Evolutionary conservation across 2,888 invertebrate species (phyloP).

Genomic region (Pollenia labialis): DNA sequence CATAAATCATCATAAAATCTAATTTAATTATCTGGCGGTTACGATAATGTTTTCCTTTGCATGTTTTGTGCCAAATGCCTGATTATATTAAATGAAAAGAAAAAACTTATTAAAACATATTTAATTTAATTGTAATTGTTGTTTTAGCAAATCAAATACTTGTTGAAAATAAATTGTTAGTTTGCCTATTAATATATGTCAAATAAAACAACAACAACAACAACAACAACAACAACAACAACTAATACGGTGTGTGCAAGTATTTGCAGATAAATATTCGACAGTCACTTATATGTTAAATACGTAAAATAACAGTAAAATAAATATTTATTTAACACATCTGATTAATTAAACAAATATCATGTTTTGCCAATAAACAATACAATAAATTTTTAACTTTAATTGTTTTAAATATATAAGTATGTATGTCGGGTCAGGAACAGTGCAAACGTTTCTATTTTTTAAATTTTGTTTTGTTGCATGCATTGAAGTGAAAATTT

Average conservation of each 20-base stretch:
- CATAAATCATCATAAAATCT: constrained; percentile 55
- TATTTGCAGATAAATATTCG: constrained; percentile 26
- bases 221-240: constrained; percentile 23
- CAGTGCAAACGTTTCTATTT: no score
- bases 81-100: constrained; percentile 13
- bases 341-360: constrained; percentile 69
- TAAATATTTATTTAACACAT: constrained; percentile 68
- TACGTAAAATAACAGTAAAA: constrained; percentile 63
- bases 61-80: constrained; percentile 20
- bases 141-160: constrained; percentile 63
- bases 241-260: constrained; percentile 2
- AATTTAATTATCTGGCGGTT: constrained; percentile 58
- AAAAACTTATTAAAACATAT: constrained; percentile 43
- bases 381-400: constrained; percentile 20
- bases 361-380: constrained; percentile 64
- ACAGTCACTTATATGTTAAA: not conserved
- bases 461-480: no score
- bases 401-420: not conserved
- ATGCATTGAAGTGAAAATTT: no score
- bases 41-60: constrained; percentile 38
- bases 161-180: constrained; percentile 57
- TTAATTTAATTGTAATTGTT: constrained; percentile 49
- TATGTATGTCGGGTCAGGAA: not conserved
- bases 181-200: constrained; percentile 27
- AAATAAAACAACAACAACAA: constrained; percentile 30